Conservation (phyloP, 1,140 invertebrate genomes). For the Drosophila chauvacae region DNA sequence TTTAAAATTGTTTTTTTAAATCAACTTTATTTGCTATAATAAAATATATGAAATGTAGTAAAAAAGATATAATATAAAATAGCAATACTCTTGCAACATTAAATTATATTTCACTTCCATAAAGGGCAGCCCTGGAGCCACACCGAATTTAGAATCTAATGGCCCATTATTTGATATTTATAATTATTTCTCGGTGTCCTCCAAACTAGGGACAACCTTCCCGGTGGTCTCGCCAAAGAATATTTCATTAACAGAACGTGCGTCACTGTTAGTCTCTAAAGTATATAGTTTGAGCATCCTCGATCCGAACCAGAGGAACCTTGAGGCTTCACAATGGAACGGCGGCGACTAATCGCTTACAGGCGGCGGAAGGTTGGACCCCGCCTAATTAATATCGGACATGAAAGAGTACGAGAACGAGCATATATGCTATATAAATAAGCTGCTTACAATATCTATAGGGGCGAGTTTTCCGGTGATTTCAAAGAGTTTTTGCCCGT, state of each 20-base stretch:
- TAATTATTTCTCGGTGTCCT: slow-evolving; percentile 23
- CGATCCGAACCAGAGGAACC: not conserved
- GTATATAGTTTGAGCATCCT: slow-evolving; percentile 13
- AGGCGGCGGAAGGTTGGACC: slow-evolving; percentile 38
- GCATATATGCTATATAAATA: slow-evolving; percentile 9
- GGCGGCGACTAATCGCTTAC: slow-evolving; percentile 43
- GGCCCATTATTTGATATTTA: slow-evolving; percentile 31
- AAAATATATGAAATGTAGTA: not conserved
- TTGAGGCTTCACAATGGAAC: slow-evolving; percentile 46
- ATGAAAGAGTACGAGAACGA: slow-evolving; percentile 26
- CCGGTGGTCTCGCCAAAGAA: slow-evolving; percentile 25
- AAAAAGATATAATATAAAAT: not conserved
- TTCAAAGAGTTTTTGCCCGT: slow-evolving; percentile 55
- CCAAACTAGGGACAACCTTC: slow-evolving; percentile 33
- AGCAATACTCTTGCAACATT: not conserved
- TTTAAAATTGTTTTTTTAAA: not conserved
- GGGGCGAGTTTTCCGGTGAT: slow-evolving; percentile 17
- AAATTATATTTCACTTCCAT: slow-evolving; percentile 6
- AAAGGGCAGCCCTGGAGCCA: slow-evolving; percentile 2
- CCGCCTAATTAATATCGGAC: slow-evolving; percentile 44
- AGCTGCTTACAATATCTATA: slow-evolving; percentile 48
- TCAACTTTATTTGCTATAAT: not conserved
- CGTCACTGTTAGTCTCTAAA: slow-evolving; percentile 34
- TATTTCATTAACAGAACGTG: slow-evolving; percentile 50
- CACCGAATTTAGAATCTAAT: slow-evolving; percentile 12